phyloP scores from a whole-genome alignment of 2,113 vertebrate species.

The Rhinolophus sinicus region DNA sequence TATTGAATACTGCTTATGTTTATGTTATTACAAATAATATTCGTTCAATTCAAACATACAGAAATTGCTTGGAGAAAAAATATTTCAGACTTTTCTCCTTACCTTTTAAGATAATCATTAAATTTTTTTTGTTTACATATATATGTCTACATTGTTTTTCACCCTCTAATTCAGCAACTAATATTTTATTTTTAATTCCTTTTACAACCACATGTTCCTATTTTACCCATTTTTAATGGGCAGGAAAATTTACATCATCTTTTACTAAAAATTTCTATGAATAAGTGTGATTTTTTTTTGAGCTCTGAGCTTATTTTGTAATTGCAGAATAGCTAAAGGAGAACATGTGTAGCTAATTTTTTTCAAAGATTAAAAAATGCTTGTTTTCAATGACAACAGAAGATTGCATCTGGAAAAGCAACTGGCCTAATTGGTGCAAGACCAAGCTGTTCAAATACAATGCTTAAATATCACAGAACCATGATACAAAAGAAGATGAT shows the following conservation, averaged over 20 bases:
- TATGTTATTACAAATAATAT: neutral
- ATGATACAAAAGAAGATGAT: conserved; percentile 30
- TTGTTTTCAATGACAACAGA: neutral
- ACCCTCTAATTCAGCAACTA: neutral
- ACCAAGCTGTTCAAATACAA: conserved; percentile 15
- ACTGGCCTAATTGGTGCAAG: conserved; percentile 12
- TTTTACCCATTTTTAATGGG: neutral
- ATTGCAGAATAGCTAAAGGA: conserved; percentile 33
- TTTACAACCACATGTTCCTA: conserved; percentile 26
- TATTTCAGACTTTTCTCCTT: neutral
- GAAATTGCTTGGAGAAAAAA: neutral
- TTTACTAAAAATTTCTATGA: conserved; percentile 18
- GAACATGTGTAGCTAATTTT: neutral
- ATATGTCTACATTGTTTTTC: neutral
- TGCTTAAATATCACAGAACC: conserved; percentile 36
- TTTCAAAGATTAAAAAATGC: neutral
- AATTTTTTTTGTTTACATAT: neutral
- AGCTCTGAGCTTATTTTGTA: neutral
- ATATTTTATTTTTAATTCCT: neutral
- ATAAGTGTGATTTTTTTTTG: neutral
- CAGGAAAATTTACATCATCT: neutral
- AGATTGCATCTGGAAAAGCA: neutral
- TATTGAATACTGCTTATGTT: neutral
- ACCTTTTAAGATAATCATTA: neutral
- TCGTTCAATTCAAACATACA: neutral